phyloP scores from a whole-genome alignment of 2,888 invertebrate genomes.

The Tuta absoluta region DNA sequence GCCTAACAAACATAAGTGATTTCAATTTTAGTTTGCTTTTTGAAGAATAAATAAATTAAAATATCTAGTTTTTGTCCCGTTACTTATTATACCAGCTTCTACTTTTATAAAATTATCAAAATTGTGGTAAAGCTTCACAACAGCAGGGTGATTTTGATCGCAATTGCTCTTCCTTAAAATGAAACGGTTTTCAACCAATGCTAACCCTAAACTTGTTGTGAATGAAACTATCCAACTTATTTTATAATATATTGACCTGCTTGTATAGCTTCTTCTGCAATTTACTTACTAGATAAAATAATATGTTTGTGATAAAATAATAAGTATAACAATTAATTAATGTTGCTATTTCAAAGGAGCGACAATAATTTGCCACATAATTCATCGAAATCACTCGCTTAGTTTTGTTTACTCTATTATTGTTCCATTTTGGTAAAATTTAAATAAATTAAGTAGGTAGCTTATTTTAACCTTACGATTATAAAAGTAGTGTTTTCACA shows the following conservation, averaged over 20 bases:
- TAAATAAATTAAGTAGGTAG: background rate
- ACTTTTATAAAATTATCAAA: too few relatives aligned
- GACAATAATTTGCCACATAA: conserved; percentile 12
- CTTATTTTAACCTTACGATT: background rate
- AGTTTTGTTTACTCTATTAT: background rate
- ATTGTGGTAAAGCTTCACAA: too few relatives aligned
- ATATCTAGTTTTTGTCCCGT: too few relatives aligned
- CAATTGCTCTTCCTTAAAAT: too few relatives aligned
- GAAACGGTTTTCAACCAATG: too few relatives aligned
- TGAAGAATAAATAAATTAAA: too few relatives aligned
- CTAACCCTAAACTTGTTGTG: background rate
- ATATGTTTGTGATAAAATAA: background rate
- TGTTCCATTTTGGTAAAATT: background rate
- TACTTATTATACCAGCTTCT: too few relatives aligned
- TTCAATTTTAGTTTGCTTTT: too few relatives aligned
- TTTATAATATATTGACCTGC: background rate
- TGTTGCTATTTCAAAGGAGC: background rate
- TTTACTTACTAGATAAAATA: background rate
- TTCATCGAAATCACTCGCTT: conserved; percentile 6
- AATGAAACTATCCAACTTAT: background rate
- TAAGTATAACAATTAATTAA: background rate
- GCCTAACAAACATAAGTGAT: too few relatives aligned
- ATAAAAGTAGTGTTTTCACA: background rate
- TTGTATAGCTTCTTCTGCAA: background rate
- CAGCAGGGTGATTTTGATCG: too few relatives aligned